Base-by-base conservation (phyloP, 35 echinoderm and acorn worm species). In the Hemicentrotus pulcherrimus region DNA sequence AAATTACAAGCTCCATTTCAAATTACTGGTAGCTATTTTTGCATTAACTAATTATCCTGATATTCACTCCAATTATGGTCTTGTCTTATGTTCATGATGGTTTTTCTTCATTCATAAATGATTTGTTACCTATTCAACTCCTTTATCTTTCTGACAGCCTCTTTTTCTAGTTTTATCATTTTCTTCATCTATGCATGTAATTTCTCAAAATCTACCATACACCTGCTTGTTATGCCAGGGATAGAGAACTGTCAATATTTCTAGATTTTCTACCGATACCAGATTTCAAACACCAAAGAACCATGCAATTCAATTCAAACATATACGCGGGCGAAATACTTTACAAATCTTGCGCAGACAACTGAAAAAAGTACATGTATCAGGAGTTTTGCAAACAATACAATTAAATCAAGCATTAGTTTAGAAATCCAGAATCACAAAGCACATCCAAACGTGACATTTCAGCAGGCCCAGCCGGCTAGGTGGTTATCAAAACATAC, bases 391-490 rank as follows among this genome's bases (percentile, higher is more conserved):
- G 28, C 65, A 78, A 78, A 78, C 65, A 78, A 78, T n/a, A 78
- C 65, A 78, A 78, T 78, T 78, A 78, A 78, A 78, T 78, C 65
- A 78, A 78, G 65, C 65, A 78, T 78, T 78, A n/a, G 19, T 78
- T 78, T 78, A 28, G 19, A 78, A 78, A 78, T 78, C 28, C 65
- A 78, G 12, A 78, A 78, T 78, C 65, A 78, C 28, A n/a, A n/a
- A 28, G 65, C 65, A n/a, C 65, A 78, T 78, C 65, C 50, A 78
- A 78, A n/a, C 65, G 6, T 78, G 65, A 24, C 65, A 78, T 78
- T 78, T 9, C 50, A 55, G 50, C 52, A 5, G 19, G 65, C 65
- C 65, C 65, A 28, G 24, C 0, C 2, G 19, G 4, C 65, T 78
- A 28, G 65, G 65, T 78, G 65, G 65, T 78, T 78, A 78, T 78